A percentile compares a stretch with the other conserved stretches of the same genome.
Conservation (phyloP, 2,888 invertebrate species). For the Pachydiplax longipennis region DNA sequence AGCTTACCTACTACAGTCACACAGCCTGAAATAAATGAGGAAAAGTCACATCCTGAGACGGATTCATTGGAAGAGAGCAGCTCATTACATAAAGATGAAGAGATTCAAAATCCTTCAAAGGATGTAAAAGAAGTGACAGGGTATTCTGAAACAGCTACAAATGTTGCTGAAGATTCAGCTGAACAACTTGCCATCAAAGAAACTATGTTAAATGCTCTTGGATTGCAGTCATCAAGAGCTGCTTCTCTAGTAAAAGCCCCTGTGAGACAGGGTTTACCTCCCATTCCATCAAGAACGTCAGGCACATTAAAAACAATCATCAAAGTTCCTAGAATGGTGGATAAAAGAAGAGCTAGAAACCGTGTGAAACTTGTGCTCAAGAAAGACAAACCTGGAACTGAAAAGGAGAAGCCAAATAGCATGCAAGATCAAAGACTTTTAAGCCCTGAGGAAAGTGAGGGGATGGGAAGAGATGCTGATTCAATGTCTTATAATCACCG, state of each 20-base stretch:
- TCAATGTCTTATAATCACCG: background rate
- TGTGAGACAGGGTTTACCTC: constrained; percentile 7
- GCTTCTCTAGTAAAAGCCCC: background rate
- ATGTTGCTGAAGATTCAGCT: background rate
- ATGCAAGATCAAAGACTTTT: background rate
- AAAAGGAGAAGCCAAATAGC: background rate
- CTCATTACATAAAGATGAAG: background rate
- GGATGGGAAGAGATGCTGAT: background rate
- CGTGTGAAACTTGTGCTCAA: background rate
- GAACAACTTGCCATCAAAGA: constrained; percentile 75
- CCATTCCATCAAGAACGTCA: constrained; percentile 54
- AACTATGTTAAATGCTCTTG: constrained; percentile 75
- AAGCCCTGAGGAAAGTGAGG: background rate
- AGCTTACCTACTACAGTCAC: background rate
- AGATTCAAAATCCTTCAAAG: background rate
- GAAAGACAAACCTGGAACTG: background rate
- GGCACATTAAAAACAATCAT: constrained; percentile 86
- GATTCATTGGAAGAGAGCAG: background rate
- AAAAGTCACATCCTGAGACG: background rate
- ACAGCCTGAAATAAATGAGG: background rate
- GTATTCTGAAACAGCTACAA: background rate
- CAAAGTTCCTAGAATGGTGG: constrained; percentile 68
- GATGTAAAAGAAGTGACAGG: background rate
- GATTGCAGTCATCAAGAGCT: constrained; percentile 67
- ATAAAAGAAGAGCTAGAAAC: constrained; percentile 63